These are phyloP conservation scores for Zaprionus lineosus DNA, from an alignment of 2,888 invertebrate species.

Conservation along the genomic window DNA sequence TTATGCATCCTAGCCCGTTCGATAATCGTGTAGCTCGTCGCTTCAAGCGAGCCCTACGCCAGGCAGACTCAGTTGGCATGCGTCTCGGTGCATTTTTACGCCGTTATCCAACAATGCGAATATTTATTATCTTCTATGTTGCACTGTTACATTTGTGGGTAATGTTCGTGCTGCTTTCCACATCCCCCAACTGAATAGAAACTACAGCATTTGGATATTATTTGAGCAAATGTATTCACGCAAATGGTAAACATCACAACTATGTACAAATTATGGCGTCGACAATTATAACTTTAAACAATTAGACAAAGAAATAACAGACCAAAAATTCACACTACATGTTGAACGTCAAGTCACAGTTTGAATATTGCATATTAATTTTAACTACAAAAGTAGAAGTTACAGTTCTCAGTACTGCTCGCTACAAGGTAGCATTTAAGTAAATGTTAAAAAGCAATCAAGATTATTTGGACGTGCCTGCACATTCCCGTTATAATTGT, in stretches of 20 bases:
- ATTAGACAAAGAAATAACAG: conserved; percentile 68
- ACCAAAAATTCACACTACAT: conserved; percentile 46
- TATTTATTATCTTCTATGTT: conserved; percentile 93
- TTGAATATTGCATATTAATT: conserved; percentile 61
- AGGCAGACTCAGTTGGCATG: conserved; percentile 90
- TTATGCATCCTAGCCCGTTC: conserved; percentile 89
- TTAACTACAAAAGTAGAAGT: conserved; percentile 19
- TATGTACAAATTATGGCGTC: conserved; percentile 55
- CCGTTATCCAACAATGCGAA: conserved; percentile 91
- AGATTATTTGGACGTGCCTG: conserved; percentile 10
- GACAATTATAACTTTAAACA: conserved; percentile 33
- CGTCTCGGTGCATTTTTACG: conserved; percentile 90
- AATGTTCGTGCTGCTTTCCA: conserved; percentile 89
- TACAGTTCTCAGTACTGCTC: conserved; percentile 12
- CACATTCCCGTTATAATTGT: conserved; percentile 26
- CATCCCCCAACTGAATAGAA: conserved; percentile 80
- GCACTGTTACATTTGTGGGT: conserved; percentile 93
- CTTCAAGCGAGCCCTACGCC: conserved; percentile 90
- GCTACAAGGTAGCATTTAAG: conserved; percentile 13
- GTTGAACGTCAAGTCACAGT: conserved; percentile 57
- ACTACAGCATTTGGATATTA: conserved; percentile 1
- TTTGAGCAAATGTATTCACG: conserved; percentile 50
- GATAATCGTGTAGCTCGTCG: conserved; percentile 89
- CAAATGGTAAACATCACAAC: conserved; percentile 59
- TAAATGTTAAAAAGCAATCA: conserved; percentile 14